Conservation (phyloP, 1,140 invertebrate genomes). For the Eurosta solidaginis region DNA sequence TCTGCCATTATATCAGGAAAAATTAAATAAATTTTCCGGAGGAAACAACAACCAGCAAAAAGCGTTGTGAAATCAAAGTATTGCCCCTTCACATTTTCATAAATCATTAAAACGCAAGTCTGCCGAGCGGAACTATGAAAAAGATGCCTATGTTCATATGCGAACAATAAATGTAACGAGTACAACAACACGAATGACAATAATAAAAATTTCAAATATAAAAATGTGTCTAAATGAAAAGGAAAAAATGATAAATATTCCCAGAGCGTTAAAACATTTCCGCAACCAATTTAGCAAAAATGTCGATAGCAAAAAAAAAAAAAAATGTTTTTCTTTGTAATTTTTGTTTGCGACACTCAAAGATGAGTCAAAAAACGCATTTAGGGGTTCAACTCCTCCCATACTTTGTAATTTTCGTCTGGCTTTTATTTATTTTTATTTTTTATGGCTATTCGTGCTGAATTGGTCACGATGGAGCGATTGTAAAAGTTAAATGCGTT, state of each 20-base stretch:
- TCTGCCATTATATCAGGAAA: neutral
- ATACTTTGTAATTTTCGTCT: neutral
- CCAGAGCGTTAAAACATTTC: slow-evolving; percentile 12
- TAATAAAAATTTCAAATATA: neutral
- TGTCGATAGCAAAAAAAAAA: neutral
- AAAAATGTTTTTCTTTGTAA: too few species aligned
- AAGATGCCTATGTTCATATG: slow-evolving; percentile 2
- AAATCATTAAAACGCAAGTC: slow-evolving; percentile 21
- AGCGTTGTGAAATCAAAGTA: slow-evolving; percentile 2
- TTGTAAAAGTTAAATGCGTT: slow-evolving; percentile 1
- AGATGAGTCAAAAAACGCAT: too few species aligned
- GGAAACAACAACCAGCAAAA: neutral
- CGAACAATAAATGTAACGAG: slow-evolving; percentile 18
- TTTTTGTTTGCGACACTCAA: too few species aligned
- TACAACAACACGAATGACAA: too few species aligned
- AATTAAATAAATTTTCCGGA: neutral
- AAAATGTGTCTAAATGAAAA: neutral
- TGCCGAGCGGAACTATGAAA: too few species aligned
- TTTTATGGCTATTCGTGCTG: neutral
- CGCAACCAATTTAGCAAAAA: slow-evolving; percentile 29
- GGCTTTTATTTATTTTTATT: neutral
- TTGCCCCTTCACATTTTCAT: slow-evolving; percentile 15
- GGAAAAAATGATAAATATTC: slow-evolving; percentile 28
- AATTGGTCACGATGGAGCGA: neutral
- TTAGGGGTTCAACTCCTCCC: neutral